Evolutionary conservation across 2,113 vertebrate genomes (phyloP).

Genomic region (Sapajus apella): DNA sequence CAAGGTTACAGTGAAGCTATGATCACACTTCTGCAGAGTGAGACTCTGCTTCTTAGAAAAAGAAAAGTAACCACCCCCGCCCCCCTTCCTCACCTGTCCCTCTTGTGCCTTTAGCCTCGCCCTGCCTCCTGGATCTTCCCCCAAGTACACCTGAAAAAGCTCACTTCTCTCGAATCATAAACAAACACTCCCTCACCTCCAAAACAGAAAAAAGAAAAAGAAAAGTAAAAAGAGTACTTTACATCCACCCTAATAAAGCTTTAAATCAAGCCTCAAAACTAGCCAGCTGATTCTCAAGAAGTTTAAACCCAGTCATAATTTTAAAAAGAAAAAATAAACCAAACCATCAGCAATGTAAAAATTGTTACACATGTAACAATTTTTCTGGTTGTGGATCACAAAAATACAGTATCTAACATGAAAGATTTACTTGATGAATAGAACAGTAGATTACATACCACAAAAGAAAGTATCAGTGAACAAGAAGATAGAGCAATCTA

Average conservation of each 20-base stretch:
- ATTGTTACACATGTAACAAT: background rate
- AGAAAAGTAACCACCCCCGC: no score
- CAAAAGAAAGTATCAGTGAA: background rate
- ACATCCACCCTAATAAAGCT: background rate
- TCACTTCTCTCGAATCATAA: no score
- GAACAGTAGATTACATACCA: background rate
- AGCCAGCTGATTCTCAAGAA: conserved; percentile 7
- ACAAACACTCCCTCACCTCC: no score
- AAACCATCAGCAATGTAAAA: conserved; percentile 14
- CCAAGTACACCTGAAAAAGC: no score
- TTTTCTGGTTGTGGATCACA: background rate
- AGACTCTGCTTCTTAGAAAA: no score
- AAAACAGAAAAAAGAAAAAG: no score
- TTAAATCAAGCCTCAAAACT: conserved; percentile 8
- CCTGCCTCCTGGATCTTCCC: no score
- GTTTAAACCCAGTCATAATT: background rate
- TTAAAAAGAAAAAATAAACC: background rate
- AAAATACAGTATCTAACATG: background rate
- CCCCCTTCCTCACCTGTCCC: no score
- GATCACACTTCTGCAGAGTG: no score
- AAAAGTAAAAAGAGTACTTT: background rate
- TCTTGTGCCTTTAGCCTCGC: no score
- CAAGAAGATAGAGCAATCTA: background rate
- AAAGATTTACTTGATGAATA: background rate
- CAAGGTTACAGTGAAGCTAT: no score